Evolutionary conservation across 2,797 vertebrate genomes (phyloP).

Genomic region (Arrhamphus sclerolepis): DNA sequence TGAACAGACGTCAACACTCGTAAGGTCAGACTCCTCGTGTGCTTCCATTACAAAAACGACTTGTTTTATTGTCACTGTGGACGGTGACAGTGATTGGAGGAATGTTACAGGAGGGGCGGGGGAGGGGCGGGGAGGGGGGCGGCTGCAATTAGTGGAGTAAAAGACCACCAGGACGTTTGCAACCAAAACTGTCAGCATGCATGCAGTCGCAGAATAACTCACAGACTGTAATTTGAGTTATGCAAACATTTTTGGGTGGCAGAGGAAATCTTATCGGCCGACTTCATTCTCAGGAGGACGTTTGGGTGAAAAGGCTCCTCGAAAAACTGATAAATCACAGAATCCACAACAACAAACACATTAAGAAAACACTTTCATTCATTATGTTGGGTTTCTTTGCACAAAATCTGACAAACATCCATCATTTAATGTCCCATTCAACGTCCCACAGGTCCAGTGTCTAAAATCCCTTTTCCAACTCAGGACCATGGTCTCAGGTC

Average conservation of each 20-base stretch:
- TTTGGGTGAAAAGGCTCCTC: no score
- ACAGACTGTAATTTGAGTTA: slow-evolving; percentile 37
- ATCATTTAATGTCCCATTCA: no score
- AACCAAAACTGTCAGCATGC: slow-evolving; percentile 42
- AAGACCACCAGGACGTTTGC: slow-evolving; percentile 62
- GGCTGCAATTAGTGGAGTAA: slow-evolving; percentile 58
- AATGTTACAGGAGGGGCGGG: slow-evolving; percentile 6
- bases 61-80: slow-evolving; percentile 54
- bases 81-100: slow-evolving; percentile 45
- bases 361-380: no score
- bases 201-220: no score
- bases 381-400: no score
- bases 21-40: slow-evolving; percentile 44
- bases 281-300: no score
- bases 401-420: no score
- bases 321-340: no score
- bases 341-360: no score
- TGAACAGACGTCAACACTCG: slow-evolving; percentile 37
- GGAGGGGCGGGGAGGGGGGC: background rate
- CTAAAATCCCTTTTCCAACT: no score
- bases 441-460: no score
- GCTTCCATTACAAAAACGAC: slow-evolving; percentile 43
- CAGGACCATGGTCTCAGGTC: no score
- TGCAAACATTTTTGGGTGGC: slow-evolving; percentile 37
- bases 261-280: background rate